Base-by-base conservation (phyloP, 2,888 invertebrate genomes). In the Deroplatys truncata region DNA sequence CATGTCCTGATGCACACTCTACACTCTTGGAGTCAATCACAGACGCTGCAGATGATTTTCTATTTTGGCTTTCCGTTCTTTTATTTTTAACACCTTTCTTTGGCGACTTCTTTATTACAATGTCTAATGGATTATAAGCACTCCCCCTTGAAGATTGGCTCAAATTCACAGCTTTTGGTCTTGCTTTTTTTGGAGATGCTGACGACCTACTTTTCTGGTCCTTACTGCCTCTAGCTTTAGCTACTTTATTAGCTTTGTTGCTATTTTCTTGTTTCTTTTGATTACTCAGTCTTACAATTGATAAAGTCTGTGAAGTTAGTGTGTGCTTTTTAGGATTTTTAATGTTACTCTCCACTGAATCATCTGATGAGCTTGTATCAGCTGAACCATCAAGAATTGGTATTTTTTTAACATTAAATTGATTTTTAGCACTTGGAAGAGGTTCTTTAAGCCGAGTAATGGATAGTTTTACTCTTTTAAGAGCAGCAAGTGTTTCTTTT, bases 281-380 rank as follows among this genome's bases (percentile, higher is more conserved):
- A 7, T 72, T 72, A 72, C 25, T 72, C 56, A 72, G 16, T 72
- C 56, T 72, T 72, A 72, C 25, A 25, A 72, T 20, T 72, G 56
- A 20, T 72, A 20, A 72, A 72, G 56, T 72, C 56, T 72, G 56
- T 72, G 56, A 72, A 25, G 5, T 72, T 20, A 5, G 0, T 20
- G 15, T 16, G 56, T 72, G 20, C 25, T 72, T 72, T 20, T 72
- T 72, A 25, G 56, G 20, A 2, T 25, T 16, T 2, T 72, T 72
- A 72, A 7, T 72, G 20, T 72, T 72, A 72, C 25, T 72, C 25
- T 72, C 56, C 16, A 72, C 56, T 72, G 29, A 84, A 49, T 89
- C 89, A 72, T 89, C 89, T 28, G 89, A 89, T 84, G 89, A 89
- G 72, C 86, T 87, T n/a, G 84, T 29, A 15, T 86, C 89, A 86